phyloP scores from a whole-genome alignment of 2,888 invertebrate genomes.

The Drosophila peninsularis region DNA sequence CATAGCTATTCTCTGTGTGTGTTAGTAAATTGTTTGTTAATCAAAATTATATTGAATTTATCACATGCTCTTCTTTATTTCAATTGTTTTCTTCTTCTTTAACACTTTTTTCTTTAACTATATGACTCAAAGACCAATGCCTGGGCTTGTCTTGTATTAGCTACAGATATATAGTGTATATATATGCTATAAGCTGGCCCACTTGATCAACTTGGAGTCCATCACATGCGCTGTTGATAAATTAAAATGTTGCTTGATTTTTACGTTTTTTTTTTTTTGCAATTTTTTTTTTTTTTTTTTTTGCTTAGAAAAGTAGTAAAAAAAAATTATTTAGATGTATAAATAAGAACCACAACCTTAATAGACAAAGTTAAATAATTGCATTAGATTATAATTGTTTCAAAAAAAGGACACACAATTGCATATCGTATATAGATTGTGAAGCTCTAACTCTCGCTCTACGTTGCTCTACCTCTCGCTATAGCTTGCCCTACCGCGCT shows the following conservation, averaged over 20 bases:
- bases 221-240: slow-evolving; percentile 79
- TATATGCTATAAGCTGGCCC: slow-evolving; percentile 24
- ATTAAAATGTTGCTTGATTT: slow-evolving; percentile 63
- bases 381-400: slow-evolving; percentile 56
- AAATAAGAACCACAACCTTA: slow-evolving; percentile 83
- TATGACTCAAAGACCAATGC: slow-evolving; percentile 58
- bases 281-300: slow-evolving; percentile 24
- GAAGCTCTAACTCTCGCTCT: slow-evolving; percentile 15
- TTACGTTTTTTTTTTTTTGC: slow-evolving; percentile 22
- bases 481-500: too few species aligned
- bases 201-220: slow-evolving; percentile 58
- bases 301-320: slow-evolving; percentile 68
- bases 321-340: slow-evolving; percentile 61
- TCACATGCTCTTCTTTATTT: slow-evolving; percentile 68
- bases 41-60: slow-evolving; percentile 76
- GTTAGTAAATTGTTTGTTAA: slow-evolving; percentile 68
- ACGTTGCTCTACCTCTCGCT: slow-evolving; percentile 2
- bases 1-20: slow-evolving; percentile 23
- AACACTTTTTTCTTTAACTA: slow-evolving; percentile 64
- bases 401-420: slow-evolving; percentile 41
- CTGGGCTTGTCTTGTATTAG: slow-evolving; percentile 42
- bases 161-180: slow-evolving; percentile 3
- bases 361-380: slow-evolving; percentile 75
- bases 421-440: slow-evolving; percentile 35
- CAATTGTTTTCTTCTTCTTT: slow-evolving; percentile 38